Evolutionary conservation across 2,113 vertebrate species (phyloP), one percentile per base, ranked within the genome.

Genomic region (Aix galericulata): DNA sequence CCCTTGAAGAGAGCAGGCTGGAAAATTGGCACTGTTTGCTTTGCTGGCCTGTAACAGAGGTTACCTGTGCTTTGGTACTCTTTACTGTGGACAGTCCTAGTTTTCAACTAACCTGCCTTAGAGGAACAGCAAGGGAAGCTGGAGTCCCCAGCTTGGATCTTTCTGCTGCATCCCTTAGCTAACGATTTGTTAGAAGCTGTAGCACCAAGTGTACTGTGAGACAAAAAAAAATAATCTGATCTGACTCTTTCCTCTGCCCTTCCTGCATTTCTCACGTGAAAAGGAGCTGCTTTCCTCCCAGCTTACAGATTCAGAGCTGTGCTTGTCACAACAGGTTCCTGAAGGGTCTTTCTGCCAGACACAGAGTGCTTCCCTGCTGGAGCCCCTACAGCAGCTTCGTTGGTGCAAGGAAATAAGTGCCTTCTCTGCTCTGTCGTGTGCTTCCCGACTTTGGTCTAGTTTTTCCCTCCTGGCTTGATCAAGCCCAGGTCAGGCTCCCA

Each of bases 1-100:
- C 68, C 99, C 99, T 64, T 99, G 98, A 98, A 95, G 95, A 94
- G 46, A 58, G 79, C 36, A 40, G 59, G 50, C 86, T 92, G 69
- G 10, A 36, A 77, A 56, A 59, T 22, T 29, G 66, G 88, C 90
- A 86, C 55, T 46, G 79, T 77, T 88, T 78, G 93, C 94, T 93
- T 95, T 87, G 92, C 85, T 94, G 95, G 86, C 40, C 87, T 95
- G 79, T 93, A 64, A 86, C 76, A 75, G 90, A 80, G 84, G 60
- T 75, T 94, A 93, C 86, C 63, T 67, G 76, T 96, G 92, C 84
- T 69, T 81, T 83, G 89, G 78, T 63, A 92, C 88, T 96, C 42
- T 91, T 87, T 73, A 82, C 85, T 55, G 44, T 53, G 55, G 91
- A 96, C 95, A 84, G 77, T 95, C 78, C 93, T 97, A 94, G 95